Conservation (phyloP, 2,797 vertebrate genomes). For the Setipinna tenuifilis region DNA sequence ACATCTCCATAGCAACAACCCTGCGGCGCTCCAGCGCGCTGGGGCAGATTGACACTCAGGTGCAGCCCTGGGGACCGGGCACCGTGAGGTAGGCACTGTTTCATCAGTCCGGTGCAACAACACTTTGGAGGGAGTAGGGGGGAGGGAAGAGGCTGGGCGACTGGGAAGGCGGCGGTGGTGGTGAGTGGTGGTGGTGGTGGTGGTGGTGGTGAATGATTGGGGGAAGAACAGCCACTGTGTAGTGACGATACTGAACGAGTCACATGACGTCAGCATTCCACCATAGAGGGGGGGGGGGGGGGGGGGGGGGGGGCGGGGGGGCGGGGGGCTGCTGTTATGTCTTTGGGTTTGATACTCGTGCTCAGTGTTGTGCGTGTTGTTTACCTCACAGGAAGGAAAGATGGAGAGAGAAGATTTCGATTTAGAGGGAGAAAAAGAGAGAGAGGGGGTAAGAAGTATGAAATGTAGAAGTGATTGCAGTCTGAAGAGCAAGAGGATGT, state of each 20-base stretch:
- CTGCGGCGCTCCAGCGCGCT: not conserved
- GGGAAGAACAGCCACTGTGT: not conserved
- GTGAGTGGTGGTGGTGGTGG: too few relatives aligned
- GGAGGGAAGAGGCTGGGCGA: not conserved
- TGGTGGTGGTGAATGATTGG: not conserved
- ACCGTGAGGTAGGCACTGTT: not conserved
- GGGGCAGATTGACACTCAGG: slow-evolving; percentile 18
- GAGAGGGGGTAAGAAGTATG: not conserved
- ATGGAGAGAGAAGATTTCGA: not conserved
- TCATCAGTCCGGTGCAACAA: slow-evolving; percentile 14
- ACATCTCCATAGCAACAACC: slow-evolving; percentile 22
- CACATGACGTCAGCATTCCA: slow-evolving; percentile 20
- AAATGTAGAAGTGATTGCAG: not conserved
- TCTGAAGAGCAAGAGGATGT: not conserved
- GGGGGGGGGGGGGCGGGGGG: too few relatives aligned
- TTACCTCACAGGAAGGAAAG: too few relatives aligned
- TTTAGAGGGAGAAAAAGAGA: not conserved
- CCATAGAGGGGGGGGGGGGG: not conserved
- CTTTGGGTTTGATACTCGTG: too few relatives aligned
- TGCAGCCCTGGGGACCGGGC: not conserved
- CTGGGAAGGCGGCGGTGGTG: too few relatives aligned
- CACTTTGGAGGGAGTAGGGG: not conserved
- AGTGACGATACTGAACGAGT: not conserved
- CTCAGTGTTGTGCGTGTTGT: too few relatives aligned
- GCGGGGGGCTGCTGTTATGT: too few relatives aligned